Conservation (phyloP, 2,113 vertebrate genomes). For the Mormoops blainvillei region DNA sequence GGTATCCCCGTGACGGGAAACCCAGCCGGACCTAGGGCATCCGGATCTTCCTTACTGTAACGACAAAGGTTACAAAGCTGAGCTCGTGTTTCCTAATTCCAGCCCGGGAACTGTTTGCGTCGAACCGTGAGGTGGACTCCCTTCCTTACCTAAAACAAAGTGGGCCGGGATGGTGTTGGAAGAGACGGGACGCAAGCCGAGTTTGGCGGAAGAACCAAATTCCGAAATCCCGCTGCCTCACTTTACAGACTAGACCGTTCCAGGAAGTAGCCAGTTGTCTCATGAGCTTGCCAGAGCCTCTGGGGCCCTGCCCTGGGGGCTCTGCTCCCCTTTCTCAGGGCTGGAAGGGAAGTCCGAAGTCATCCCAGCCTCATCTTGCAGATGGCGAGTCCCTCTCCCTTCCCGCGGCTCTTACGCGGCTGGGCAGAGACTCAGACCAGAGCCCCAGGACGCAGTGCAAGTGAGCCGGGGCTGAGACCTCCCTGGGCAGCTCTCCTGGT, state of each 20-base stretch:
- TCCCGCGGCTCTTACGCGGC: not conserved
- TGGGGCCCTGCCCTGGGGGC: not conserved
- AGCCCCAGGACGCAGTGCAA: rapidly evolving
- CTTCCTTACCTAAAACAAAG: not conserved
- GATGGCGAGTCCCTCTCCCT: not conserved
- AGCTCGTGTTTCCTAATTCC: not conserved
- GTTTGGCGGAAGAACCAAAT: constrained; percentile 12
- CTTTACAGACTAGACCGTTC: not conserved
- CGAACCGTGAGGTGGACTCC: not conserved
- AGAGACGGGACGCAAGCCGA: not conserved
- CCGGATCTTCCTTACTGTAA: not conserved
- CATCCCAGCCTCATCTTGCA: not conserved
- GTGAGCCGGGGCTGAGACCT: not conserved
- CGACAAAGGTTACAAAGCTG: not conserved
- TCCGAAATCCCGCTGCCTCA: constrained; percentile 21
- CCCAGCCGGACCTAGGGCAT: not conserved
- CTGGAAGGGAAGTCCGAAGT: not conserved
- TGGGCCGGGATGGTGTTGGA: not conserved
- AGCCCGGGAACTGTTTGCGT: not conserved
- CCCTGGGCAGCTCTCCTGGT: rapidly evolving
- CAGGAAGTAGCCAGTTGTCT: constrained; percentile 35
- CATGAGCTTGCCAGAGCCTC: not conserved
- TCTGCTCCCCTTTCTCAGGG: constrained; percentile 11
- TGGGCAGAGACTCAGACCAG: rapidly evolving
- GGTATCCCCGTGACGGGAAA: not conserved